These are phyloP conservation scores for Sebastes iracundus DNA, from an alignment of 2,797 vertebrate genomes.

Conservation along the genomic window DNA sequence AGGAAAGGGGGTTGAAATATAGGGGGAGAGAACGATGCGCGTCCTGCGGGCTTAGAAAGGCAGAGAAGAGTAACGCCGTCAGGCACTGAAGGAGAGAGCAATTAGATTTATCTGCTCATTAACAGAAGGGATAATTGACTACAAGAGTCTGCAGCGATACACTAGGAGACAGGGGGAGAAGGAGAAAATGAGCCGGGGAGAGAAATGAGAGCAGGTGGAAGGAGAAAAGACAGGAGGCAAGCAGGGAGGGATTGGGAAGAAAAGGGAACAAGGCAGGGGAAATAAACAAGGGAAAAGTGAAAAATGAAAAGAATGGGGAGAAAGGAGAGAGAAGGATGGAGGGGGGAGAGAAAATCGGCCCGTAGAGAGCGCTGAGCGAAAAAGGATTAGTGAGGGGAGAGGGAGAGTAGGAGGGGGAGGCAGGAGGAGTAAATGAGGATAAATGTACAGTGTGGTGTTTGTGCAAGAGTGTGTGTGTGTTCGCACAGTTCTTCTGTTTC, in stretches of 20 bases:
- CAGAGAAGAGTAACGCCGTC: slow-evolving; percentile 64
- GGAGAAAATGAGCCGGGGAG: slow-evolving; percentile 63
- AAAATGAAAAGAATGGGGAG: slow-evolving; percentile 65
- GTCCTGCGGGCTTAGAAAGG: slow-evolving; percentile 58
- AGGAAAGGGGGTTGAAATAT: slow-evolving; percentile 53
- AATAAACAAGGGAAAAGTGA: slow-evolving; percentile 67
- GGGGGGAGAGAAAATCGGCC: slow-evolving; percentile 40
- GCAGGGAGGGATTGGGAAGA: slow-evolving; percentile 52
- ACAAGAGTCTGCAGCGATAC: slow-evolving; percentile 78
- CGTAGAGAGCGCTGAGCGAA: slow-evolving; percentile 55
- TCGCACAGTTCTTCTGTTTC: background rate
- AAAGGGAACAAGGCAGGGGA: slow-evolving; percentile 64
- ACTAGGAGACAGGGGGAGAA: slow-evolving; percentile 62
- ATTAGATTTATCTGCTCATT: slow-evolving; percentile 87
- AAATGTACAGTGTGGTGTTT: slow-evolving; percentile 58
- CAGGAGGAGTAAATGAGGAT: slow-evolving; percentile 73
- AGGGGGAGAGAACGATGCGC: slow-evolving; percentile 45
- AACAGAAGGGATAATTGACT: slow-evolving; percentile 83
- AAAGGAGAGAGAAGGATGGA: slow-evolving; percentile 42
- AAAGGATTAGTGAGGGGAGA: slow-evolving; percentile 62
- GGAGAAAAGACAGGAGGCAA: slow-evolving; percentile 61
- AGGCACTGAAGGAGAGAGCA: slow-evolving; percentile 77
- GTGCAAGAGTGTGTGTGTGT: slow-evolving; percentile 1
- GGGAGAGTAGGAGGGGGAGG: slow-evolving; percentile 36
- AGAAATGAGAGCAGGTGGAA: slow-evolving; percentile 74